These are phyloP conservation scores for Bostrychus sinensis DNA, from an alignment of 2,113 vertebrate genomes.

Conservation along the genomic window DNA sequence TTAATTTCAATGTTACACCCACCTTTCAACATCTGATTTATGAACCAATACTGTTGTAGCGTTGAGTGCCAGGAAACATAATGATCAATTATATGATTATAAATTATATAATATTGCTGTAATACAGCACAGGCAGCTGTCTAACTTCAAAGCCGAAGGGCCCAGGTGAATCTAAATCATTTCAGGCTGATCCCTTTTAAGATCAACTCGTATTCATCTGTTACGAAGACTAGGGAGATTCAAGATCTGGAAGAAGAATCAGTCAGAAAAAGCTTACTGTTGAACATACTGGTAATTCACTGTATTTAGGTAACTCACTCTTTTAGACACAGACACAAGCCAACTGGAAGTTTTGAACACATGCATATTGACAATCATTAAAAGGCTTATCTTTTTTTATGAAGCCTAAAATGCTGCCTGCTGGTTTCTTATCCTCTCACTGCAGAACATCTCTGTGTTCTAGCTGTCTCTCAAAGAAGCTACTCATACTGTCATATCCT, in stretches of 20 bases:
- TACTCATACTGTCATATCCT: constrained; percentile 38
- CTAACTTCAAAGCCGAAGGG: constrained; percentile 67
- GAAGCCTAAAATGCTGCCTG: constrained; percentile 45
- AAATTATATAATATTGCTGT: constrained; percentile 67
- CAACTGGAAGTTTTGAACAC: constrained; percentile 7
- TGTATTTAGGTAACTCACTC: neutral
- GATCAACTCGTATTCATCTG: constrained; percentile 49
- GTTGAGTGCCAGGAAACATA: constrained; percentile 67
- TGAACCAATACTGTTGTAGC: constrained; percentile 41
- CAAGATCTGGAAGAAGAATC: constrained; percentile 12
- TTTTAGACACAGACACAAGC: neutral
- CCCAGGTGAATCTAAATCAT: constrained; percentile 66
- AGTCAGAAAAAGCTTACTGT: constrained; percentile 1
- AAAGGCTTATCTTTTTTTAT: constrained; percentile 40
- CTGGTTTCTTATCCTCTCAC: constrained; percentile 45
- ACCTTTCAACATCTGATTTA: constrained; percentile 72
- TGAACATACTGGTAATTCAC: neutral
- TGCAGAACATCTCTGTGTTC: constrained; percentile 41
- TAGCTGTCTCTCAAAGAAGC: constrained; percentile 33
- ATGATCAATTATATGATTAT: constrained; percentile 72
- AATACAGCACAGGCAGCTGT: constrained; percentile 59
- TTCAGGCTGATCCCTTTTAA: constrained; percentile 56
- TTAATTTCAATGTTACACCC: constrained; percentile 53
- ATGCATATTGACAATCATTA: constrained; percentile 37
- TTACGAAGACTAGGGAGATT: constrained; percentile 41